phyloP scores from a whole-genome alignment of 2,888 invertebrate species.

The Ormyrus thymus region DNA sequence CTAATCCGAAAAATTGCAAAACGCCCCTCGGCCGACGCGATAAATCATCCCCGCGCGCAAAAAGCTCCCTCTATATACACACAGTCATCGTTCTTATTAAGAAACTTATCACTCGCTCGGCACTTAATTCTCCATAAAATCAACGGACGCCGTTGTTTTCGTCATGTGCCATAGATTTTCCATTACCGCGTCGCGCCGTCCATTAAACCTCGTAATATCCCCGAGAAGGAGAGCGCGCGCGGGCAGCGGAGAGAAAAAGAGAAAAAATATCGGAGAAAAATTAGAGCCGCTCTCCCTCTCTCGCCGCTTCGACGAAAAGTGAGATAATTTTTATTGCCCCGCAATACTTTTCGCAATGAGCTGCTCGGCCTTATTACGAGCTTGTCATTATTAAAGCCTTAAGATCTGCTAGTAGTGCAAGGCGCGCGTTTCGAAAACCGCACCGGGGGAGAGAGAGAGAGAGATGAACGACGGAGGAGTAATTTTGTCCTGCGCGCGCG shows the following conservation, averaged over 20 bases:
- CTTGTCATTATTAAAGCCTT: conserved; percentile 40
- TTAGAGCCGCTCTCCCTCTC: not conserved
- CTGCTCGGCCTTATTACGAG: conserved; percentile 33
- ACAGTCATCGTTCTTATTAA: conserved; percentile 16
- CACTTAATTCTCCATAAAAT: conserved; percentile 37
- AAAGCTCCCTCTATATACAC: not conserved
- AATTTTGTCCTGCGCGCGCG: conserved; percentile 52
- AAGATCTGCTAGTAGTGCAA: conserved; percentile 20
- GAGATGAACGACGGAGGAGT: conserved; percentile 48
- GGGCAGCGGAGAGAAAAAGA: not conserved
- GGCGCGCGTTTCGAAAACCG: conserved; percentile 26
- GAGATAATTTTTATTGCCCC: conserved; percentile 45
- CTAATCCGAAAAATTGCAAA: not conserved
- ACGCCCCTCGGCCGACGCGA: not conserved
- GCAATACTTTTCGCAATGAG: conserved; percentile 47
- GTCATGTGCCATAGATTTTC: conserved; percentile 42
- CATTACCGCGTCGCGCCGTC: conserved; percentile 23
- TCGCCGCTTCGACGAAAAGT: conserved; percentile 20
- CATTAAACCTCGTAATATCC: conserved; percentile 32
- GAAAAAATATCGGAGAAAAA: conserved; percentile 5
- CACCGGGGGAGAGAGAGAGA: conserved; percentile 5
- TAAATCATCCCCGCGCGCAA: conserved; percentile 36
- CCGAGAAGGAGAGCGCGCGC: not conserved
- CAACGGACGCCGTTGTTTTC: conserved; percentile 6
- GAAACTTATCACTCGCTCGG: conserved; percentile 39